Percentiles rank a stretch among this genome's conserved stretches.
These are phyloP conservation scores for Nibea albiflora DNA, from an alignment of 2,113 vertebrate genomes.

Conservation along the genomic window DNA sequence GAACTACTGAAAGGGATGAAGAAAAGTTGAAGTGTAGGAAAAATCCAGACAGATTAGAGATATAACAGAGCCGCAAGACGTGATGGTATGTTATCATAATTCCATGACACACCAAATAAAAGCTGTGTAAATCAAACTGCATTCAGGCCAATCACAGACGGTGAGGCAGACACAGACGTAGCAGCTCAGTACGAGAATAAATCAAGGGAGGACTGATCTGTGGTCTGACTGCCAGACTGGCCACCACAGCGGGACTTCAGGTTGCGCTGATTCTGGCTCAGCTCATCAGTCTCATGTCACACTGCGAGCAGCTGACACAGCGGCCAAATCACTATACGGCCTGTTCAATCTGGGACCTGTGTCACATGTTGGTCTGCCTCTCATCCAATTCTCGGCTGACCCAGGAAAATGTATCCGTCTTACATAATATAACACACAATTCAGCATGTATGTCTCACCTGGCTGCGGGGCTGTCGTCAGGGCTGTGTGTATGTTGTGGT, in stretches of 20 bases:
- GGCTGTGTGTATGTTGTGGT: conserved; percentile 47
- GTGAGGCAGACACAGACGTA: too few relatives aligned
- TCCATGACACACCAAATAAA: not conserved
- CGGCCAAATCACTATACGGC: not conserved
- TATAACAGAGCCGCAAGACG: not conserved
- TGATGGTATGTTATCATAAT: too few relatives aligned
- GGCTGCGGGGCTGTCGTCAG: conserved; percentile 79
- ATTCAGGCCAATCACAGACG: too few relatives aligned
- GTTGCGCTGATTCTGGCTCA: too few relatives aligned
- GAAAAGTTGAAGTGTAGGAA: not conserved
- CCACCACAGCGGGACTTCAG: too few relatives aligned
- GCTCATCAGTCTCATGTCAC: too few relatives aligned
- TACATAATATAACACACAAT: not conserved
- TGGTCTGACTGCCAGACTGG: too few relatives aligned
- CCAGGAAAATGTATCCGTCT: not conserved
- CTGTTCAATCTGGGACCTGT: not conserved
- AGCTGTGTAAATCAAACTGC: not conserved
- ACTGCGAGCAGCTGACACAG: not conserved
- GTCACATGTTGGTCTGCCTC: not conserved
- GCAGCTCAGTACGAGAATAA: too few relatives aligned
- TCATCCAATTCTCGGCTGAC: not conserved
- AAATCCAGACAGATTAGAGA: not conserved
- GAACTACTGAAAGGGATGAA: not conserved
- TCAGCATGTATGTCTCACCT: conserved; percentile 54
- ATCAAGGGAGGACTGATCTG: too few relatives aligned